phyloP scores from a whole-genome alignment of 1,140 invertebrate genomes.

The Bradysia coprophila region DNA sequence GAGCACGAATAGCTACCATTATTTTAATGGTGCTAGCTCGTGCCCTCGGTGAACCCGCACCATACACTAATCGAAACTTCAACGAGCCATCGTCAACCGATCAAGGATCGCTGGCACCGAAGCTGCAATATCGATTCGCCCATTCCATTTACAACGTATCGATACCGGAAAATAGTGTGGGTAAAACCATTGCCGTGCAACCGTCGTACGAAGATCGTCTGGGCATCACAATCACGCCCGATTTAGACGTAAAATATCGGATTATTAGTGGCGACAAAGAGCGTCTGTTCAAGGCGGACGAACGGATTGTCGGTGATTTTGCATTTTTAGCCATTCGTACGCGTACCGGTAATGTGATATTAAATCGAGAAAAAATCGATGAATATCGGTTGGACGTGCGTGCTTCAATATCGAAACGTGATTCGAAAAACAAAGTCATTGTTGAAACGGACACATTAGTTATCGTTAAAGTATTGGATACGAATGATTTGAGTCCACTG shows the following conservation, averaged over 20 bases:
- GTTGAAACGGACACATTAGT: slow-evolving; percentile 57
- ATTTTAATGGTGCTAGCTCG: not conserved
- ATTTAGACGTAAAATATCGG: slow-evolving; percentile 51
- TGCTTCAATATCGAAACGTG: slow-evolving; percentile 11
- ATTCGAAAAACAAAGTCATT: slow-evolving; percentile 34
- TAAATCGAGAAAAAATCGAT: slow-evolving; percentile 82
- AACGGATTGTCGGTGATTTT: slow-evolving; percentile 74
- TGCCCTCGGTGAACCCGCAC: not conserved
- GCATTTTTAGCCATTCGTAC: slow-evolving; percentile 79
- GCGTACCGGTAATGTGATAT: slow-evolving; percentile 60
- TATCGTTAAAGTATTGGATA: slow-evolving; percentile 64
- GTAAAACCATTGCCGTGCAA: slow-evolving; percentile 54
- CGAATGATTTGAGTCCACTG: slow-evolving; percentile 81
- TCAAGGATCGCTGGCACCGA: not conserved
- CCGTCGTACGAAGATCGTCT: slow-evolving; percentile 30
- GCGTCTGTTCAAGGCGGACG: slow-evolving; percentile 85
- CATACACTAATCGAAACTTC: not conserved
- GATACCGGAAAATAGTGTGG: slow-evolving; percentile 79
- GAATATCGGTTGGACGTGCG: slow-evolving; percentile 58
- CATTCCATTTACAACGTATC: slow-evolving; percentile 67
- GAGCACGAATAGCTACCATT: not conserved
- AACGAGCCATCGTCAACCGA: not conserved
- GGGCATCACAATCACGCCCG: slow-evolving; percentile 27
- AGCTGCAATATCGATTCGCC: slow-evolving; percentile 34
- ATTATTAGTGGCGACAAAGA: slow-evolving; percentile 71